Evolutionary conservation across 2,113 vertebrate genomes (phyloP).

Genomic region (Hippocampus guttulatus): DNA sequence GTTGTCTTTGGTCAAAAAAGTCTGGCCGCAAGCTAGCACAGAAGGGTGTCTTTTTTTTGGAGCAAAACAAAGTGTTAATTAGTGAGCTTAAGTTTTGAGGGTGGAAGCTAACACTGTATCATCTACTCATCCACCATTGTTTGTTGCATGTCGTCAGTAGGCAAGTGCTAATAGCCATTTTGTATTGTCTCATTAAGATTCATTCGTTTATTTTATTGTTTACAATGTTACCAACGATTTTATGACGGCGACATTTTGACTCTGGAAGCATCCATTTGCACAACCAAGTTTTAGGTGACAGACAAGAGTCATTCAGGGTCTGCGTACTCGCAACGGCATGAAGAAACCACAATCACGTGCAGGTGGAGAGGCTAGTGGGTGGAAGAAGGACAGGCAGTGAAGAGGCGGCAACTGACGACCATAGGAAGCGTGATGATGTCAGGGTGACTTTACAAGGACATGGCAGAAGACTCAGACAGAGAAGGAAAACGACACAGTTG

Average conservation of each 20-base stretch:
- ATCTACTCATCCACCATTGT: not conserved
- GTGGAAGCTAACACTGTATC: not conserved
- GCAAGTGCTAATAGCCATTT: not conserved
- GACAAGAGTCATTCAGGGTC: conserved; percentile 50
- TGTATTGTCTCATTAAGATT: not conserved
- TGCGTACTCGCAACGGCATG: conserved; percentile 24
- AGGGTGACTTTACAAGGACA: conserved; percentile 49
- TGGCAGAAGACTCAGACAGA: conserved; percentile 44
- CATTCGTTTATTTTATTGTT: not conserved
- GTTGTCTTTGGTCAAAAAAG: not conserved
- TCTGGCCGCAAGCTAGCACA: not conserved
- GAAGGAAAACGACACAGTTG: conserved; percentile 73
- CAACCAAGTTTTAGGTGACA: not conserved
- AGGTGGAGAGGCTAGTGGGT: conserved; percentile 24
- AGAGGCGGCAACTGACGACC: conserved; percentile 16
- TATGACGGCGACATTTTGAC: not conserved
- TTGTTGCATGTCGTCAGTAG: too few relatives aligned
- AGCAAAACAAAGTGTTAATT: not conserved
- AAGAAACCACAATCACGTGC: conserved; percentile 37
- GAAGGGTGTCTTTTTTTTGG: not conserved
- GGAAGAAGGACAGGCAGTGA: conserved; percentile 12
- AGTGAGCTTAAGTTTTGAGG: not conserved
- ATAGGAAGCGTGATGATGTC: conserved; percentile 33
- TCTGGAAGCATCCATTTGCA: not conserved
- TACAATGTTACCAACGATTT: not conserved